Evolutionary conservation across 1,140 invertebrate species (phyloP), one percentile per base, ranked within the genome.

Genomic region (Drosophila kohkoa): DNA sequence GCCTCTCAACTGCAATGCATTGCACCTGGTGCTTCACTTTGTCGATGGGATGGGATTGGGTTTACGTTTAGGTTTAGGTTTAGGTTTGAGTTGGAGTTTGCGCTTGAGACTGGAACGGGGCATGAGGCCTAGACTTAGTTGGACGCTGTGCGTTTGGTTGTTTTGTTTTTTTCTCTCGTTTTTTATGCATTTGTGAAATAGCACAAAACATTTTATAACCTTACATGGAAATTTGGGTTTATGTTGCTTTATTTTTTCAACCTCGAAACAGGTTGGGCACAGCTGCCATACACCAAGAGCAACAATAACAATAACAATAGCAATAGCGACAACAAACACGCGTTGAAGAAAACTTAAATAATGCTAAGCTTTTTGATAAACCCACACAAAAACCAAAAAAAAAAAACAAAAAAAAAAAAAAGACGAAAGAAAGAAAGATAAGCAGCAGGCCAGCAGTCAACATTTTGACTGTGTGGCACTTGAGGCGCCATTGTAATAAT

Each of bases 401-500:
- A 35, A 30, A 32, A 62, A 13, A 52, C n/a, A n/a, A 59, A 78
- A 43, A n/a, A n/a, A 70, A 58, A 67, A 68, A 69, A 54, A 60
- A 74, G 66, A 30, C 62, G 38, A 55, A 60, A 74, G 82, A 78
- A 30, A 70, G 43, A 60, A 49, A 74, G 82, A 80, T 72, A 63
- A 77, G 81, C 81, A 82, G 58, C 15, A 13, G 49, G 8, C 10
- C 30, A 62, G 45, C 59, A 54, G 62, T 52, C 62, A 65, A 54
- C 63, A 13, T 41, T 79, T 78, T 57, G 60, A 25, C 60, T 52
- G 59, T 48, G 66, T 20, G 81, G 64, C 81, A 82, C 77, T 89
- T 87, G 83, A 78, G 83, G 83, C 83, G 83, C 83, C 83, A 89
- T 83, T 89, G 83, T 89, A 83, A 88, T 88, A 88, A 87, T 87